Percentiles rank a stretch among this genome's conserved stretches.
Evolutionary conservation across 2,113 vertebrate genomes (phyloP).

Genomic region (Rhinopithecus roxellana): DNA sequence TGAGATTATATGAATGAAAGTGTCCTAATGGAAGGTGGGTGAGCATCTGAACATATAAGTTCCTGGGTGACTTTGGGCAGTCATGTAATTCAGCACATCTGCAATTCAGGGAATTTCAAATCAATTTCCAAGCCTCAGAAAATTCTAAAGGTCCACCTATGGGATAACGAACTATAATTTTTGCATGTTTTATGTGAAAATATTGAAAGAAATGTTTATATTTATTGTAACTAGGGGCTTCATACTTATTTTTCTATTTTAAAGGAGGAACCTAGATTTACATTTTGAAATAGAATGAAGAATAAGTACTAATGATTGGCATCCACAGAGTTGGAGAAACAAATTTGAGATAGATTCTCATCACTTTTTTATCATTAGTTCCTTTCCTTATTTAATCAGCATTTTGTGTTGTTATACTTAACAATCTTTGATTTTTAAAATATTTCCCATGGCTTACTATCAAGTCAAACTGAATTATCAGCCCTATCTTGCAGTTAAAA

Average conservation of each 20-base stretch:
- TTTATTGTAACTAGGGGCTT: neutral
- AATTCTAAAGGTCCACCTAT: neutral
- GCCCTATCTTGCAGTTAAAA: neutral
- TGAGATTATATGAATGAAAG: neutral
- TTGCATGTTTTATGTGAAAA: neutral
- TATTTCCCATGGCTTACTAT: neutral
- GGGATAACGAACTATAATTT: neutral
- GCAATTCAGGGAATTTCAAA: neutral
- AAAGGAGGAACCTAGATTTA: neutral
- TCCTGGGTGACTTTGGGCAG: neutral
- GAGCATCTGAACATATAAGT: neutral
- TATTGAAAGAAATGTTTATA: neutral
- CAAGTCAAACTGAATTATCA: neutral
- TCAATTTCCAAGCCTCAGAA: neutral
- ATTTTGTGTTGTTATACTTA: neutral
- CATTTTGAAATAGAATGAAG: neutral
- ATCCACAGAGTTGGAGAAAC: neutral
- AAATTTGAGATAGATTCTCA: neutral
- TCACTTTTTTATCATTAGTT: neutral
- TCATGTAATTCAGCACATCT: neutral
- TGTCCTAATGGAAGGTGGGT: neutral
- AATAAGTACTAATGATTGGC: neutral
- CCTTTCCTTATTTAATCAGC: neutral
- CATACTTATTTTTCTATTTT: neutral
- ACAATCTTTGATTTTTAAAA: slow-evolving; percentile 44